phyloP scores from a whole-genome alignment of 35 echinoderm and acorn worm genomes.

The Heliocidaris tuberculata region DNA sequence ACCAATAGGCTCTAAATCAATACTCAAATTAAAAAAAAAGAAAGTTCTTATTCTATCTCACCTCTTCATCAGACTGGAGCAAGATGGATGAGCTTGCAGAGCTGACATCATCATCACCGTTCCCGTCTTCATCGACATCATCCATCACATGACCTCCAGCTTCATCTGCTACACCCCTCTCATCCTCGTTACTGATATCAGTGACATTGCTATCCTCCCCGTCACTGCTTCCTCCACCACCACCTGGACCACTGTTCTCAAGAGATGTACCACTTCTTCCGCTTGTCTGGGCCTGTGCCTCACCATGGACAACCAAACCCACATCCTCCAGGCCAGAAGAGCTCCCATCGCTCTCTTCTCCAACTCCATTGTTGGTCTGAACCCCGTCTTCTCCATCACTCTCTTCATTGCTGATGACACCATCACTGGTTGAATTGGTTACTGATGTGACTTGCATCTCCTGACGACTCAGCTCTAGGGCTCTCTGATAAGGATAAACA shows the following conservation, averaged over 20 bases:
- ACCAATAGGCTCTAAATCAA: too few relatives aligned
- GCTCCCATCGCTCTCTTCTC: background rate
- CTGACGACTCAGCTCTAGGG: background rate
- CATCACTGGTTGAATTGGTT: conserved; percentile 14
- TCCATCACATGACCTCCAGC: background rate
- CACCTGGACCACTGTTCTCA: background rate
- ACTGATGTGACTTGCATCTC: background rate
- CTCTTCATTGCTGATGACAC: background rate
- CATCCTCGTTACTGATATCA: conserved; percentile 1
- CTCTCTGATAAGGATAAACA: background rate
- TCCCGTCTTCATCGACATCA: background rate
- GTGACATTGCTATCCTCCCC: background rate
- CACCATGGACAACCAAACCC: background rate
- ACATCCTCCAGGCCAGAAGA: background rate
- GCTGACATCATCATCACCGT: background rate
- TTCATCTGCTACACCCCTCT: background rate
- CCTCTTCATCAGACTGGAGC: background rate
- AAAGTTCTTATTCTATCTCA: background rate
- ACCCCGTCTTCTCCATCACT: background rate
- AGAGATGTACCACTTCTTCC: background rate
- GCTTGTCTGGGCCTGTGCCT: conserved; percentile 4
- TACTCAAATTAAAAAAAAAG: too few relatives aligned
- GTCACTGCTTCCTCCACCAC: background rate
- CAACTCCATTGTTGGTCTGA: background rate
- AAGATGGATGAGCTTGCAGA: conserved; percentile 13